Conservation (phyloP, 2,888 invertebrate genomes). For the Thecophora atra region DNA sequence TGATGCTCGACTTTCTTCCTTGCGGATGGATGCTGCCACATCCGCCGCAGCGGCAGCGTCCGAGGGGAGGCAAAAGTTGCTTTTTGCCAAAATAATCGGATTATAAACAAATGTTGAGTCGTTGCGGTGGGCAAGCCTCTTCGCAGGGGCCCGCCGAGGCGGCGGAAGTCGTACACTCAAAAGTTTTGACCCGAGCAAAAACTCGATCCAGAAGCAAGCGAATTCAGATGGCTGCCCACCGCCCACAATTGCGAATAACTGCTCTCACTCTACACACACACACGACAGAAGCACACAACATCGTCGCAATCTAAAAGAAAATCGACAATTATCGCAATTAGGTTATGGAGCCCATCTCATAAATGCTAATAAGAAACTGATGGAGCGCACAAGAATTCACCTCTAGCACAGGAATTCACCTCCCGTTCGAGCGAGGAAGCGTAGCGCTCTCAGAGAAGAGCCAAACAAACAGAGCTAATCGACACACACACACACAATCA, state of each 20-base stretch:
- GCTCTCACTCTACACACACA: conserved; percentile 55
- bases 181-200: no score
- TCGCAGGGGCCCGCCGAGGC: background rate
- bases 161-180: no score
- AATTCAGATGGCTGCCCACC: background rate
- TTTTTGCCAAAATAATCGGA: conserved; percentile 31
- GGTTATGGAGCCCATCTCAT: conserved; percentile 57
- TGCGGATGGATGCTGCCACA: background rate
- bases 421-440: background rate
- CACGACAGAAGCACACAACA: conserved; percentile 44
- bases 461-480: no score
- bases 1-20: conserved; percentile 49
- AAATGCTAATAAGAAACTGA: conserved; percentile 9
- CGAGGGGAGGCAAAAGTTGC: background rate
- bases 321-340: conserved; percentile 60
- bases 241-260: conserved; percentile 47
- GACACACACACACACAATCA: conserved; percentile 37
- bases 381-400: background rate
- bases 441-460: background rate
- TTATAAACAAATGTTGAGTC: conserved; percentile 12
- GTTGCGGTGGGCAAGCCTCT: background rate
- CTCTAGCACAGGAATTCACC: background rate
- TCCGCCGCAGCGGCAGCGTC: background rate
- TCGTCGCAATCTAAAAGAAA: conserved; percentile 45
- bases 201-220: no score